Base-by-base conservation (phyloP, 2,888 invertebrate genomes). In the Erannis defoliaria region DNA sequence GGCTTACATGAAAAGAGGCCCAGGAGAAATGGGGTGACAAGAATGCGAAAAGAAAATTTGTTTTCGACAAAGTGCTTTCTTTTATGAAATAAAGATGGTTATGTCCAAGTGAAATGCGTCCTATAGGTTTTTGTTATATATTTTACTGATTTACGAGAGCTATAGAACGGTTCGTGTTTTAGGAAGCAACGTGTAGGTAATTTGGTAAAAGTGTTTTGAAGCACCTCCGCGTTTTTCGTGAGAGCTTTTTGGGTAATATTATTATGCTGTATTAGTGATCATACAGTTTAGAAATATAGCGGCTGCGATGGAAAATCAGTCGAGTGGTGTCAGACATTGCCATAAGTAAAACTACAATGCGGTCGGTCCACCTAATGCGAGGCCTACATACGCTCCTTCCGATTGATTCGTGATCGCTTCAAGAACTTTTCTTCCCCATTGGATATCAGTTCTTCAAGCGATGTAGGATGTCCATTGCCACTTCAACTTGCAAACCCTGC, bases 11-110 rank as follows among this genome's bases (percentile, higher is more conserved):
- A 3, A 5, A 14, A 18, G 23, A 10, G 9, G 6, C 2, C 12
- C 9, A 33, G 1, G 14, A 26, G 19, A 49, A 57, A 59, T 62
- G 33, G 56, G 67, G 65, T 66, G 69, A 67, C 64, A 66, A 59
- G 48, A 63, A 55, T 37, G 58, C 43, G 53, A 57, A 66, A 60
- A 59, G 48, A 64, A 67, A 70, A 67, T 64, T 67, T 66, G 62
- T 61, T 59, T 54, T 55, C 33, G 35, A 42, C 60, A 55, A 58
- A 58, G 62, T 62, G 62, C 57, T 58, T 58, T 58, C 46, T 62
- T 61, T 56, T 56, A 56, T 61, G 43, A 45, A 61, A 55, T 61
- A 61, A 61, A 49, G 48, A 49, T 46, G 55, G 46, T 56, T 46
- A 46, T 46, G 56, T 50, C 35, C 43, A 61, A 40, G 54, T 54